These are phyloP conservation scores for Typhlomys cinereus DNA, from an alignment of 2,113 vertebrate genomes.

Conservation along the genomic window DNA sequence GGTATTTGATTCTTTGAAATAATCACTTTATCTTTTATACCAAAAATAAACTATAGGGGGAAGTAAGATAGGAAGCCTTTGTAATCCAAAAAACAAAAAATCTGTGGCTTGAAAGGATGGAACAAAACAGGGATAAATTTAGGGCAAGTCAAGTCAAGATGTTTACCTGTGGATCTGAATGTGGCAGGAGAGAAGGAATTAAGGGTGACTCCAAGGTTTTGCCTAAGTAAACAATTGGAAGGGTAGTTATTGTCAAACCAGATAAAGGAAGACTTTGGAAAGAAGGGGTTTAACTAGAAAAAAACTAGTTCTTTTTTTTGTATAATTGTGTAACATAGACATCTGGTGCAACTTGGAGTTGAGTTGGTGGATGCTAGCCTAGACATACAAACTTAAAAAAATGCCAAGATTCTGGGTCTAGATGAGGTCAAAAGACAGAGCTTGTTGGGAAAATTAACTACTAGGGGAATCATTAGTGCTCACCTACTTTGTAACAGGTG, in stretches of 20 bases:
- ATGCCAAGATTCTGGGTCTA: not conserved
- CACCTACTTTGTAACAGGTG: not conserved
- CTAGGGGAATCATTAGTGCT: not conserved
- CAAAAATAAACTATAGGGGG: not conserved
- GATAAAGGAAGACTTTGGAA: not conserved
- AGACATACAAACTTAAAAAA: not conserved
- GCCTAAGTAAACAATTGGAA: not conserved
- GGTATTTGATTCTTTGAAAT: not conserved
- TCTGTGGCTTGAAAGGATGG: not conserved
- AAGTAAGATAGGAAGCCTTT: not conserved
- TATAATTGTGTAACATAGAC: not conserved
- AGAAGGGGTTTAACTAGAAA: not conserved
- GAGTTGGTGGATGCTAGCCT: not conserved
- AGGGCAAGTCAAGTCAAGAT: not conserved
- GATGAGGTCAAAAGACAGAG: not conserved
- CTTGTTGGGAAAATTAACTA: not conserved
- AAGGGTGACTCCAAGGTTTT: not conserved
- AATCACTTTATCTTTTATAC: not conserved
- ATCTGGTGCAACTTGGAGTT: not conserved
- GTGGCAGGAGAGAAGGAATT: not conserved
- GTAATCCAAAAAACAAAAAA: not conserved
- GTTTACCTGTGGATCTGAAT: not conserved
- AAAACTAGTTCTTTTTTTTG: not conserved
- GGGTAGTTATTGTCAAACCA: too few relatives aligned
- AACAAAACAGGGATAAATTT: not conserved